These are phyloP conservation scores for Watsonalla binaria DNA, from an alignment of 2,888 invertebrate species.

Conservation along the genomic window DNA sequence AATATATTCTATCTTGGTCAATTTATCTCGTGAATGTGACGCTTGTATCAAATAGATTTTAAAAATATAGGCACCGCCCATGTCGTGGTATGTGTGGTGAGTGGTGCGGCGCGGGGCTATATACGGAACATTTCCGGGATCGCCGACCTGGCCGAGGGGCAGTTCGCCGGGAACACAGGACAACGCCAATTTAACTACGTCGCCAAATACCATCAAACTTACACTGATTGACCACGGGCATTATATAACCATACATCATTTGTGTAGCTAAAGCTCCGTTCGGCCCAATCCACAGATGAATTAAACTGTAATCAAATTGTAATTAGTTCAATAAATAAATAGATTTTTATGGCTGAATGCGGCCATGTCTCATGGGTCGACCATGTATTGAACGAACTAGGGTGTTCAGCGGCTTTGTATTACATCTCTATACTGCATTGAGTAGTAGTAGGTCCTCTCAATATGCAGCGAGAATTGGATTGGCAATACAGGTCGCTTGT, in stretches of 20 bases:
- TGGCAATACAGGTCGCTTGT: background rate
- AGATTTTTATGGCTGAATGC: conserved; percentile 13
- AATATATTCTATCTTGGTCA: no score
- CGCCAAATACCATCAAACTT: background rate
- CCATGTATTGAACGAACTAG: background rate
- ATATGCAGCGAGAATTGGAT: background rate
- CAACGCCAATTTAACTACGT: background rate
- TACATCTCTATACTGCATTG: background rate
- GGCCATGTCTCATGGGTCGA: background rate
- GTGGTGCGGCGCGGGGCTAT: conserved; percentile 31
- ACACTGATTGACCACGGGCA: background rate
- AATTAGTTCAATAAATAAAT: conserved; percentile 20
- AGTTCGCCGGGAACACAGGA: conserved; percentile 14
- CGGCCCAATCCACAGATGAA: conserved; percentile 9
- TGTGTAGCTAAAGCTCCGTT: background rate
- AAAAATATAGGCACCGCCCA: no score
- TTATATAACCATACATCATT: background rate
- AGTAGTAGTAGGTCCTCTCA: background rate
- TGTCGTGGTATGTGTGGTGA: background rate
- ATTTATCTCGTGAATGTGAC: no score
- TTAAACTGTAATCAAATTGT: conserved; percentile 18
- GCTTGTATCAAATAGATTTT: no score
- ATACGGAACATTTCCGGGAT: conserved; percentile 55
- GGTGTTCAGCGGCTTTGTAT: no score
- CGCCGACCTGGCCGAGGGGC: conserved; percentile 41